phyloP scores from a whole-genome alignment of 2,113 vertebrate species.

The Pseudorhombus dupliciocellatus region DNA sequence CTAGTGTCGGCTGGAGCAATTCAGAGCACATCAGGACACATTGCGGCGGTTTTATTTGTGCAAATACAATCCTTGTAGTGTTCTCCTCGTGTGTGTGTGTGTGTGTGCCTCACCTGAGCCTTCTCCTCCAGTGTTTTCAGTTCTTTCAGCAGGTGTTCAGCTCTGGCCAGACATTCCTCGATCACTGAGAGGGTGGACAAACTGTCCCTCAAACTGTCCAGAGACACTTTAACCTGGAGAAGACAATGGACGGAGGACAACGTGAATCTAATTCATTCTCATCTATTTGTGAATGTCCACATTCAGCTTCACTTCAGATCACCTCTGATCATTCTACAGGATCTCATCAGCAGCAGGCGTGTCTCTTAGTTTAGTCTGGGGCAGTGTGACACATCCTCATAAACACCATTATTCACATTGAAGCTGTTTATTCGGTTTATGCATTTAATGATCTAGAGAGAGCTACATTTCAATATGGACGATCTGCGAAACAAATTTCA shows the following conservation, averaged over 20 bases:
- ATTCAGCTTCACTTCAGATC: too few species aligned
- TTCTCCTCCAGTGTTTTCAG: conserved; percentile 86
- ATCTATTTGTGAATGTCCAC: too few species aligned
- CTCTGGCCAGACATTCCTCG: conserved; percentile 84
- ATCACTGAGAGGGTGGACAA: conserved; percentile 81
- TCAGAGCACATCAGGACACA: background rate
- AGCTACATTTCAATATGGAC: too few species aligned
- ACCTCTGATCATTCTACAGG: too few species aligned
- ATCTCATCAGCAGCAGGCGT: too few species aligned
- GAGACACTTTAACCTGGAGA: conserved; percentile 85
- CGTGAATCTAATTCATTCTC: background rate
- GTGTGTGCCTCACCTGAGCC: conserved; percentile 82
- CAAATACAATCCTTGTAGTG: background rate
- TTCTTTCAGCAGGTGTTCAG: conserved; percentile 88
- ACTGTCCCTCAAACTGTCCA: conserved; percentile 84
- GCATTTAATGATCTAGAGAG: too few species aligned
- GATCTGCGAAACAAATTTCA: too few species aligned
- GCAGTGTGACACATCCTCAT: too few species aligned
- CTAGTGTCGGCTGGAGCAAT: conserved; percentile 82
- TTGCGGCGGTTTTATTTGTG: background rate
- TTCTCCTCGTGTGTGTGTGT: background rate
- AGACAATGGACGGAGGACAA: background rate
- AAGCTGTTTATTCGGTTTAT: too few species aligned
- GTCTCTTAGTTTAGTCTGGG: too few species aligned
- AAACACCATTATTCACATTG: too few species aligned